Percentiles rank a stretch among this genome's conserved stretches.
Evolutionary conservation across 2,113 vertebrate genomes (phyloP).

Genomic region (Hippolais icterina): DNA sequence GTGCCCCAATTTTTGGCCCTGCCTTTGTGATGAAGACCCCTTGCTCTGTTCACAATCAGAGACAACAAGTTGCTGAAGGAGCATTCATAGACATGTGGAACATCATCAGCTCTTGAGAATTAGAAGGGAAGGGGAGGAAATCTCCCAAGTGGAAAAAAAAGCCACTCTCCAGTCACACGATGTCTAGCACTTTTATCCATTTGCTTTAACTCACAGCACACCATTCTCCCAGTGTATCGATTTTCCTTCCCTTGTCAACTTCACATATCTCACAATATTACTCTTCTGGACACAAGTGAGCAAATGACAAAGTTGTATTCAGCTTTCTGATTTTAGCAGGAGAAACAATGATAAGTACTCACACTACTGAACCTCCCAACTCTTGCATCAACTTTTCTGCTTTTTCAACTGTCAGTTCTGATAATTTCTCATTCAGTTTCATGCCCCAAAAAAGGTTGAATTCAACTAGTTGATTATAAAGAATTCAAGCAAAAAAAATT

Average conservation of each 20-base stretch:
- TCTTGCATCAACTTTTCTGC: background rate
- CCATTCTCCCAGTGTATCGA: background rate
- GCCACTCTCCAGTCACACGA: accelerated
- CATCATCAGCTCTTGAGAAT: background rate
- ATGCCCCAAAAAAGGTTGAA: background rate
- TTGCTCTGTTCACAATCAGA: background rate
- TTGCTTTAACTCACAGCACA: background rate
- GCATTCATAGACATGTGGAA: background rate
- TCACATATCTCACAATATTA: background rate
- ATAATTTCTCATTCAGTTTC: background rate
- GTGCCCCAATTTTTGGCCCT: background rate
- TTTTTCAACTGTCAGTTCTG: background rate
- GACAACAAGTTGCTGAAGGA: background rate
- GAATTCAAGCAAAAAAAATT: background rate
- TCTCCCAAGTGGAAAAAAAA: background rate
- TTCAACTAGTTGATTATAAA: background rate
- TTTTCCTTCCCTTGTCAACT: background rate
- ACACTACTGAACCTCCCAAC: background rate
- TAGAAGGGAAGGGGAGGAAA: background rate
- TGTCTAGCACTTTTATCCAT: background rate
- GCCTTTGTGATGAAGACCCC: background rate
- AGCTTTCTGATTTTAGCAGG: background rate
- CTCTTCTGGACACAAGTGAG: background rate
- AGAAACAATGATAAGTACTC: background rate
- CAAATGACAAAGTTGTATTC: background rate